Conservation (phyloP, 2,888 invertebrate species). For the Philereme transversata region DNA sequence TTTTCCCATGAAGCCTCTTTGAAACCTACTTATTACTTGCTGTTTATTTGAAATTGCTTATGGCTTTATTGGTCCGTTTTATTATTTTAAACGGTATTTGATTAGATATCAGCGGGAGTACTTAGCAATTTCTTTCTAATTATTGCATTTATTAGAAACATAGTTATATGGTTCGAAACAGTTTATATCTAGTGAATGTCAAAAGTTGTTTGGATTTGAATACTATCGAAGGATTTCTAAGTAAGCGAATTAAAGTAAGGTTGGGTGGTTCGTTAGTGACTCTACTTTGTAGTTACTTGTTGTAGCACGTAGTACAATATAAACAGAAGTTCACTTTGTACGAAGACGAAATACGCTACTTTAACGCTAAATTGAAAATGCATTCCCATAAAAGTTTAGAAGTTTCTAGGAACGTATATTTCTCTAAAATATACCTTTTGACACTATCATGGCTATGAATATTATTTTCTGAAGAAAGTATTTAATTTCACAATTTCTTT, state of each 20-base stretch:
- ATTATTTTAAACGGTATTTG: constrained; percentile 43
- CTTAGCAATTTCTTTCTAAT: constrained; percentile 18
- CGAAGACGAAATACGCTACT: too few species aligned
- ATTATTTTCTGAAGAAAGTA: too few species aligned
- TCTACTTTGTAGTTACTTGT: constrained; percentile 26
- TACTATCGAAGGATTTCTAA: constrained; percentile 21
- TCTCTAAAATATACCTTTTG: too few species aligned
- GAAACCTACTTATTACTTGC: constrained; percentile 47
- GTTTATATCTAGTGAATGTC: constrained; percentile 27
- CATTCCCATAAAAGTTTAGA: too few species aligned
- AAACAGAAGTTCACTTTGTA: constrained; percentile 3
- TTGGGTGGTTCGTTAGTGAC: constrained; percentile 58
- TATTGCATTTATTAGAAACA: constrained; percentile 3
- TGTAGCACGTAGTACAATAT: constrained; percentile 4
- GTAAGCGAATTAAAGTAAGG: constrained; percentile 61
- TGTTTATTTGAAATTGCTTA: constrained; percentile 53
- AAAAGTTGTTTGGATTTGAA: constrained; percentile 42
- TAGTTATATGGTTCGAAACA: not conserved
- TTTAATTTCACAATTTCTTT: too few species aligned
- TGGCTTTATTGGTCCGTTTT: constrained; percentile 45
- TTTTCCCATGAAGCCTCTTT: constrained; percentile 61
- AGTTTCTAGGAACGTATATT: too few species aligned
- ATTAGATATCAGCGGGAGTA: constrained; percentile 27
- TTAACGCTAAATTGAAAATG: too few species aligned
- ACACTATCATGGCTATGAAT: too few species aligned